Evolutionary conservation across 2,888 invertebrate species (phyloP), one percentile per base, ranked within the genome.

Genomic region (Suillia variegata): DNA sequence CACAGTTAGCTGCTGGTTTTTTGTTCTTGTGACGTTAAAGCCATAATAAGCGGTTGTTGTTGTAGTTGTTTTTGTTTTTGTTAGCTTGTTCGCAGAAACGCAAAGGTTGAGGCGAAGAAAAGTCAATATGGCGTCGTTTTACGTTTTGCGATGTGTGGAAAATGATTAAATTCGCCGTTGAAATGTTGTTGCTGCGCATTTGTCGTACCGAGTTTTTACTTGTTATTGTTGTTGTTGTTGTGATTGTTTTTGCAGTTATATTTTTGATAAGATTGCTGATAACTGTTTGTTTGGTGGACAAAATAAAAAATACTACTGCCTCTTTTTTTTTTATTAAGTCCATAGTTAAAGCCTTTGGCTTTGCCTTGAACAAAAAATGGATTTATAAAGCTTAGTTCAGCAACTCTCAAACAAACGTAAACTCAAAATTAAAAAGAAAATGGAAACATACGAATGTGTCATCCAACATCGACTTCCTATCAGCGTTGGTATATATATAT

Each of bases 181-280:
- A 50, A 50, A 50, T 15, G 26, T 48, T 17, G 21, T 34, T 13
- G 5, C 13, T 20, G 12, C 45, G 17, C 34, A 20, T 34, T 52
- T 45, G 18, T 26, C 22, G n/a, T 54, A 2, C n/a, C 15, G 10
- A 38, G 31, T 38, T 24, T 54, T 6, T 49, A 47, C 10, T 48
- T 15, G 20, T 13, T n/a, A 12, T 54, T 48, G 20, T 34, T 34
- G 13, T 33, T 50, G 12, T 59, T 54, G 6, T 49, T 12, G 49
- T 34, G 55, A 50, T 45, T 45, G 18, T 34, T 49, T n/a, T 59
- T 31, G 51, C 47, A 22, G 50, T 50, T 42, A 38, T 13, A 48
- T 6, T 33, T 2, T 13, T 45, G 52, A 24, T 52, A 24, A 47
- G 38, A 45, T 51, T 57, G 26, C 33, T 12, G 42, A 21, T 38